A percentile compares a stretch with the other conserved stretches of the same genome.
Evolutionary conservation across 2,113 vertebrate genomes (phyloP).

Genomic region (Bujurquina vittata): DNA sequence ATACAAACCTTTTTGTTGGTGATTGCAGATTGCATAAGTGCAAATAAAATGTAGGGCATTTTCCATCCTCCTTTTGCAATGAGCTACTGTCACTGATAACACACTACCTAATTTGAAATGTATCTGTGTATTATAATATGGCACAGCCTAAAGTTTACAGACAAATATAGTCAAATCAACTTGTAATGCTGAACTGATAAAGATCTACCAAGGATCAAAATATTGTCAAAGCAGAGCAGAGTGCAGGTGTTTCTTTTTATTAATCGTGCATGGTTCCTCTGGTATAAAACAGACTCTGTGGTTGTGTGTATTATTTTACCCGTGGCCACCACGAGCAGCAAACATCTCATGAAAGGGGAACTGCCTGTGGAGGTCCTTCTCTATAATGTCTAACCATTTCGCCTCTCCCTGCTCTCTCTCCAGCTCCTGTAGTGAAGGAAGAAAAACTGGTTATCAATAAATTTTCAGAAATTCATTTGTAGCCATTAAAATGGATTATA

Average conservation of each 20-base stretch:
- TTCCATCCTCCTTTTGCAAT: neutral
- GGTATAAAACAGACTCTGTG: neutral
- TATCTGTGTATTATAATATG: neutral
- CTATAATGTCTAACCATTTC: slow-evolving; percentile 93
- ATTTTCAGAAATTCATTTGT: neutral
- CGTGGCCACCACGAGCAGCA: slow-evolving; percentile 89
- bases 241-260: neutral
- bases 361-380: slow-evolving; percentile 92
- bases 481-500: neutral
- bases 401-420: slow-evolving; percentile 88
- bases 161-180: neutral
- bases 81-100: neutral
- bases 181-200: neutral
- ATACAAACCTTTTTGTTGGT: neutral
- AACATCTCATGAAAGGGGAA: slow-evolving; percentile 96
- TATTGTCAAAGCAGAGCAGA: neutral
- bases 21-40: neutral
- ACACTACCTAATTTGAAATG: no score
- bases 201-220: neutral
- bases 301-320: slow-evolving; percentile 75
- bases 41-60: no score
- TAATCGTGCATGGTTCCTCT: neutral
- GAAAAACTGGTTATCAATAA: neutral
- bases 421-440: slow-evolving; percentile 79
- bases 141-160: neutral